Percentiles rank a stretch among this genome's conserved stretches.
Conservation (phyloP, 2,888 invertebrate species). For the Brassicogethes aeneus region DNA sequence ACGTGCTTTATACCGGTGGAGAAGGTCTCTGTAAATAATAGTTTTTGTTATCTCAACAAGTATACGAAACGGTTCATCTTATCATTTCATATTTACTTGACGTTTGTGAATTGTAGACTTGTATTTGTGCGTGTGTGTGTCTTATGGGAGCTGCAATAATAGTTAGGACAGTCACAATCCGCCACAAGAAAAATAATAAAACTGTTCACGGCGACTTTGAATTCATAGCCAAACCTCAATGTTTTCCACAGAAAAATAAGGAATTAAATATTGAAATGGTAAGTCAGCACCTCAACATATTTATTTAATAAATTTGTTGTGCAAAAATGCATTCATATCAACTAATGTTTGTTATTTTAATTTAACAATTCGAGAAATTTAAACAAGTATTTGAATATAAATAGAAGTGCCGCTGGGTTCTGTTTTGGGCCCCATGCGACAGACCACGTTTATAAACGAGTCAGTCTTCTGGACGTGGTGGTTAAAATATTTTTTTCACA, state of each 20-base stretch:
- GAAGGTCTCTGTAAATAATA: background rate
- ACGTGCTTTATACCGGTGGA: background rate
- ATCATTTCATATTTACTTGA: background rate
- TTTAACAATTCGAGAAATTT: too few relatives aligned
- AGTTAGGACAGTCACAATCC: slow-evolving; percentile 1
- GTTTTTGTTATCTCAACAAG: background rate
- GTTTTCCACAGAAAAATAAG: background rate
- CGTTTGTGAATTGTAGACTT: too few relatives aligned
- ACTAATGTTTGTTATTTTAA: too few relatives aligned
- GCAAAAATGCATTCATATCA: too few relatives aligned
- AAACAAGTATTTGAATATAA: too few relatives aligned
- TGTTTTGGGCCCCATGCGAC: too few relatives aligned
- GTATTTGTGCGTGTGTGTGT: too few relatives aligned
- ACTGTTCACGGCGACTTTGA: background rate
- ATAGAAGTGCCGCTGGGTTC: too few relatives aligned
- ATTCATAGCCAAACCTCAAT: background rate
- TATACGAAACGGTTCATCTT: background rate
- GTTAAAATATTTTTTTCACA: slow-evolving; percentile 1
- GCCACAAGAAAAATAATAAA: background rate
- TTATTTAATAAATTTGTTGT: too few relatives aligned
- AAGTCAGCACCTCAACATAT: too few relatives aligned
- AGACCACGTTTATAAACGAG: too few relatives aligned
- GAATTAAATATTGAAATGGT: slow-evolving; percentile 5
- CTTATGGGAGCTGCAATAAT: slow-evolving; percentile 4
- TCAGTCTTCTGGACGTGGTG: too few relatives aligned